Evolutionary conservation across 2,888 invertebrate species (phyloP), one percentile per base, ranked within the genome.

Genomic region (Melanotus villosus): DNA sequence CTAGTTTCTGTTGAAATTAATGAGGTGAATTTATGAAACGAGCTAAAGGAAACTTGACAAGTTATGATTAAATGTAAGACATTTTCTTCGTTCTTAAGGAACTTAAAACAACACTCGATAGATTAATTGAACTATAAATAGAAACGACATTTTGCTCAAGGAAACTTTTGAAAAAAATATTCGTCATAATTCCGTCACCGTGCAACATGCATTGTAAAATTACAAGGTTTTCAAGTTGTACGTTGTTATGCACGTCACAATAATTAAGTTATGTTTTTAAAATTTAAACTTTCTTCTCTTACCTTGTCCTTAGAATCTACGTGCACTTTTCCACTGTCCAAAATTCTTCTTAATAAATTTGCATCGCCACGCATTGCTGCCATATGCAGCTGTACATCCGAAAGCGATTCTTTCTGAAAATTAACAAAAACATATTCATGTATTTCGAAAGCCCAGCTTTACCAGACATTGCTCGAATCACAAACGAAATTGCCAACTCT

Each of bases 241-340:
- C n/a, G n/a, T n/a, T n/a, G n/a, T n/a, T n/a, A n/a, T n/a, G n/a
- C n/a, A n/a, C n/a, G n/a, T n/a, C n/a, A n/a, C n/a, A n/a, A n/a
- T n/a, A n/a, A n/a, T n/a, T n/a, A n/a, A n/a, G n/a, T n/a, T n/a
- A n/a, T n/a, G n/a, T n/a, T n/a, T n/a, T n/a, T n/a, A n/a, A n/a
- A n/a, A n/a, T n/a, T n/a, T n/a, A n/a, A n/a, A n/a, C n/a, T n/a
- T n/a, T n/a, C n/a, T n/a, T n/a, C n/a, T n/a, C n/a, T 87, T 84
- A 97, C 97, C 91, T 96, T 92, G 85, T 98, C 97, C 82, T 92
- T 92, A 79, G 96, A 96, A 87, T 97, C 97, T 54, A 97, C 96
- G 86, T 97, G 96, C 60, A 97, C 97, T 83, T 95, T 94, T 71
- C 97, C 97, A 32, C 94, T 96, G 84, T 96, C 96, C 73, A 97